Evolutionary conservation across 2,888 invertebrate species (phyloP), one percentile per base, ranked within the genome.

Genomic region (Villa cingulata): DNA sequence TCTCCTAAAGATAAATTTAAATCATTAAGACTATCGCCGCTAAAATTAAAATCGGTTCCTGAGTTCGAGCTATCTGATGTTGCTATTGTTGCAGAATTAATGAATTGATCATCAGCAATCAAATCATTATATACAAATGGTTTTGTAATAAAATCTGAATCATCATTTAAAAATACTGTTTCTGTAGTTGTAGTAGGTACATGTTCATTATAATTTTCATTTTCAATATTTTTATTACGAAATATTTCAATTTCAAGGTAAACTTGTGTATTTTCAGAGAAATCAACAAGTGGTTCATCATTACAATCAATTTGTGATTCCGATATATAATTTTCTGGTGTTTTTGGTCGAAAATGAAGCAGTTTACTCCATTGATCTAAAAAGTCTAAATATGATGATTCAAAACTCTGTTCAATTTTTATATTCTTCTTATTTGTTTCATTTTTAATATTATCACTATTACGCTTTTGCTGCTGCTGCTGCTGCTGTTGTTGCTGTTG

Each of bases 321-420:
- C 5, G 36, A 10, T 46, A 16, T 27, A 37, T 12, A 23, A 18
- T 10, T 23, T 29, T 49, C 43, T 32, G 70, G 70, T 18, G 68
- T 68, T 54, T 65, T 67, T 16, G 69, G 69, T 7, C 67, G 62
- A 53, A 70, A 70, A 56, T 70, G 69, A 47, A 69, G 52, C 69
- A 70, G 70, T 54, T 63, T 60, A 1, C 59, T 57, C 34, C 68
- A 67, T 51, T 68, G 68, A 18, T 62, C 62, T 39, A 68, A 53
- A 50, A 69, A 50, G 48, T 69, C 66, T 48, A 62, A 62, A 57
- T 64, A 63, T 7, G 7, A 23, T 23, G 23, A 6, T 7, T 23
- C 23, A 23, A 6, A 4, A 23, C 7, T 32, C 27, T 27, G 2
- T 6, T 27, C 27, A 9, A 9, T 2, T 27, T 27, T 1, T 27